Conservation (phyloP, 2,113 vertebrate genomes). For the Anoura caudifer region DNA sequence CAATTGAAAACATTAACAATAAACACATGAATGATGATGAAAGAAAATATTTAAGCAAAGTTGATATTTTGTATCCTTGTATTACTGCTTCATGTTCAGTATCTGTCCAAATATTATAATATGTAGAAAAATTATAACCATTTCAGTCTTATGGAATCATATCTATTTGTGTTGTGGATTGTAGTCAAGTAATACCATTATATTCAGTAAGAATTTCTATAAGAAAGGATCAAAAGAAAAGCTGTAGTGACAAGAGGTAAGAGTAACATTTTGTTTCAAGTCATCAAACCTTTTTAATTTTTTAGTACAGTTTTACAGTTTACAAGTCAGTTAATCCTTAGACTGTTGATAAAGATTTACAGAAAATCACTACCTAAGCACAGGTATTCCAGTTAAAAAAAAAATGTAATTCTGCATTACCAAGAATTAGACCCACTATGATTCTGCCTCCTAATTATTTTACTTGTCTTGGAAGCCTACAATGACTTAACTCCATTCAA, state of each 20-base stretch:
- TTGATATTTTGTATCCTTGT: background rate
- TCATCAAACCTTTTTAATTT: background rate
- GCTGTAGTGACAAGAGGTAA: background rate
- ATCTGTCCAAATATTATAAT: background rate
- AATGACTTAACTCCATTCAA: background rate
- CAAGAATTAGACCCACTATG: background rate
- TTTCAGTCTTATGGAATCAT: background rate
- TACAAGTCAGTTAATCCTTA: constrained; percentile 12
- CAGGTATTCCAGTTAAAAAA: background rate
- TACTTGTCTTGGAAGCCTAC: background rate
- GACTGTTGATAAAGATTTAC: background rate
- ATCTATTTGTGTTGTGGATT: background rate
- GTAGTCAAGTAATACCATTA: background rate
- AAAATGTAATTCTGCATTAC: background rate
- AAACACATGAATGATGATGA: background rate
- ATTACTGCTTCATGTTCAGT: background rate
- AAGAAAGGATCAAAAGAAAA: background rate
- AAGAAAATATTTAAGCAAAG: background rate
- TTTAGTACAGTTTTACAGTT: background rate
- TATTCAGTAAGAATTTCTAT: background rate
- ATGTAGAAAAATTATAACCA: background rate
- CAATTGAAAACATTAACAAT: background rate
- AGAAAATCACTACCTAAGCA: background rate
- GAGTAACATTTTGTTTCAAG: background rate
- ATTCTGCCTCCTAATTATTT: background rate